phyloP scores from a whole-genome alignment of 1,140 invertebrate genomes.

The Lordiphosa stackelbergi region DNA sequence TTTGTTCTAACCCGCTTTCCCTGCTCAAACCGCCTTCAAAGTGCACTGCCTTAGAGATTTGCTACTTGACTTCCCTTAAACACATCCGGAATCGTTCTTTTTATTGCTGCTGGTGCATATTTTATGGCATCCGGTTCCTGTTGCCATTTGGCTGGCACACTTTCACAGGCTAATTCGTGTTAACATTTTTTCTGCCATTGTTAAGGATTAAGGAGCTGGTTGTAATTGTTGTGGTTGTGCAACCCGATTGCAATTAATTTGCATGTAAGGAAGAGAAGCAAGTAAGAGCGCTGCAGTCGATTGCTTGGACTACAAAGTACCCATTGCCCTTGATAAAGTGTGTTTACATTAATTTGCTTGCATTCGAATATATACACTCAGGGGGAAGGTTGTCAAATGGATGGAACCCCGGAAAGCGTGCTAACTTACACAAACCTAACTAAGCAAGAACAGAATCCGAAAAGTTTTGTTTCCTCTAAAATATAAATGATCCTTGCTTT shows the following conservation, averaged over 20 bases:
- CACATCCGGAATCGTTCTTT: slow-evolving; percentile 35
- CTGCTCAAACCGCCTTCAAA: neutral
- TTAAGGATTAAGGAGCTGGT: slow-evolving; percentile 37
- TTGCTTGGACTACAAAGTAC: too few species aligned
- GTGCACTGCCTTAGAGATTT: neutral
- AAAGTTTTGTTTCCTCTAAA: too few species aligned
- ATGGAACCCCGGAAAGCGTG: too few species aligned
- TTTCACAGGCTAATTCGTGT: slow-evolving; percentile 61
- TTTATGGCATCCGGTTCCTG: slow-evolving; percentile 64
- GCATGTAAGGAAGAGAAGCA: slow-evolving; percentile 24
- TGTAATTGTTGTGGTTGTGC: slow-evolving; percentile 9
- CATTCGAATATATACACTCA: too few species aligned
- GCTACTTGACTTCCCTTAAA: slow-evolving; percentile 9
- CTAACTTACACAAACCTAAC: too few species aligned
- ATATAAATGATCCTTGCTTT: too few species aligned
- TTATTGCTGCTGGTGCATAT: slow-evolving; percentile 55
- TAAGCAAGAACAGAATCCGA: too few species aligned
- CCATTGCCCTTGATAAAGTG: too few species aligned
- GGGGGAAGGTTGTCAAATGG: too few species aligned
- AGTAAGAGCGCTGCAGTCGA: slow-evolving; percentile 5
- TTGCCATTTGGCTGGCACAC: slow-evolving; percentile 51
- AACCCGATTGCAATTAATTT: slow-evolving; percentile 47
- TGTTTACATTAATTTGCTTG: too few species aligned
- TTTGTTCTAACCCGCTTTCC: neutral
- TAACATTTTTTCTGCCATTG: slow-evolving; percentile 45